These are phyloP conservation scores for Ecdyonurus torrentis DNA, from an alignment of 2,888 invertebrate genomes.

Conservation along the genomic window DNA sequence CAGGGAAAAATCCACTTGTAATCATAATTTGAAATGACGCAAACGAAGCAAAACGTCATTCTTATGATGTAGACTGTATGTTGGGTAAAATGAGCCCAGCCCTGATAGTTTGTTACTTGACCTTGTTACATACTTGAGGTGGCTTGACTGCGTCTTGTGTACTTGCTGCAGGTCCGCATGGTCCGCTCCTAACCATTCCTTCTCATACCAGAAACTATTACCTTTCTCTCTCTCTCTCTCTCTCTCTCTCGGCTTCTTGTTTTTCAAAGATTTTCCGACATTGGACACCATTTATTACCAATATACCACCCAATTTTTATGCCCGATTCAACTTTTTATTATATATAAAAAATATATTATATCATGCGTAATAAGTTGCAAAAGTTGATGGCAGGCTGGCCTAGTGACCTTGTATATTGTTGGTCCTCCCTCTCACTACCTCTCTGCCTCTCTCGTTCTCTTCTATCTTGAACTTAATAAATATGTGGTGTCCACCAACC, in stretches of 20 bases:
- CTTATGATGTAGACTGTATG: too few species aligned
- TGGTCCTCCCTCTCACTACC: not conserved
- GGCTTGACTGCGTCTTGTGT: too few species aligned
- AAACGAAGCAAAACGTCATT: too few species aligned
- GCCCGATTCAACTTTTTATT: not conserved
- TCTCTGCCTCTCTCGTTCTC: not conserved
- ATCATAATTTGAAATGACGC: too few species aligned
- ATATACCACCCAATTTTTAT: not conserved
- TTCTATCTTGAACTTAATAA: not conserved
- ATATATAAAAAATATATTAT: not conserved
- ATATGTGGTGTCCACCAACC: not conserved
- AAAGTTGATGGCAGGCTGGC: not conserved
- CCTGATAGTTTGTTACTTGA: not conserved
- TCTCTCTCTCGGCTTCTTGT: not conserved
- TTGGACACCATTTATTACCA: not conserved
- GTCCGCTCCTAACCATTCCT: too few species aligned
- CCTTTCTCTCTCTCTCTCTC: not conserved
- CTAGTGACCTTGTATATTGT: not conserved
- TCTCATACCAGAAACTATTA: not conserved
- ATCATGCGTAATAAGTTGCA: not conserved
- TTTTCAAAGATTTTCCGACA: not conserved
- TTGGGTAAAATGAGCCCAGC: too few species aligned
- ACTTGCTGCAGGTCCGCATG: too few species aligned
- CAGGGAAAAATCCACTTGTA: too few species aligned
- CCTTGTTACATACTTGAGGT: too few species aligned